A percentile compares a stretch with the other conserved stretches of the same genome.
phyloP scores from a whole-genome alignment of 2,113 vertebrate genomes.

The Clinocottus analis region DNA sequence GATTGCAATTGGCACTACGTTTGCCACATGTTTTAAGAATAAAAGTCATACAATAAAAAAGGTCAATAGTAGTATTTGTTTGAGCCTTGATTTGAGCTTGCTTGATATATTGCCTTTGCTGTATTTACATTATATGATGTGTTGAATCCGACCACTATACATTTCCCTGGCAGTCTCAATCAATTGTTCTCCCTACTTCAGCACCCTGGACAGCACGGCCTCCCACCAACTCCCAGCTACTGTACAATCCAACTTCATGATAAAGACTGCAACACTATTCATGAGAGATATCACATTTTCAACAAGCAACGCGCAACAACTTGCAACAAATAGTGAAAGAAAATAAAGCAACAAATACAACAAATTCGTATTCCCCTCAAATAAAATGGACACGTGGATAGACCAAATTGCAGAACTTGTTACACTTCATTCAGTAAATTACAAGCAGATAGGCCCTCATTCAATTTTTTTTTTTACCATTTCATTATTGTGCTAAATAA shows the following conservation, averaged over 20 bases:
- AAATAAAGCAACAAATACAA: background rate
- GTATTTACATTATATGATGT: background rate
- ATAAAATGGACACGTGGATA: background rate
- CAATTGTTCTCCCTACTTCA: conserved; percentile 24
- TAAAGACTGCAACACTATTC: background rate
- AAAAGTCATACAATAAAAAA: background rate
- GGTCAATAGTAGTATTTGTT: background rate
- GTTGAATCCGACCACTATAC: background rate
- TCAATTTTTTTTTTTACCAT: background rate
- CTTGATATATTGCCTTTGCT: no score
- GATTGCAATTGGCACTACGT: background rate
- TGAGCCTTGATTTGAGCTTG: background rate
- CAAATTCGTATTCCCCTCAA: background rate
- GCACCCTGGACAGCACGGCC: conserved; percentile 43
- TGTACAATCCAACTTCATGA: background rate
- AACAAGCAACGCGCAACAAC: background rate
- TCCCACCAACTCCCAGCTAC: background rate
- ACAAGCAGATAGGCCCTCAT: background rate
- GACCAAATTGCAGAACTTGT: background rate
- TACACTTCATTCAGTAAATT: background rate
- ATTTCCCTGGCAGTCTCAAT: background rate
- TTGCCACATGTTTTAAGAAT: no score
- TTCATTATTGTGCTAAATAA: background rate
- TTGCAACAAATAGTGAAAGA: background rate
- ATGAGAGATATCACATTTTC: background rate